Evolutionary conservation across 2,113 vertebrate species (phyloP), one percentile per base, ranked within the genome.

Genomic region (Microcebus lehilahytsara): DNA sequence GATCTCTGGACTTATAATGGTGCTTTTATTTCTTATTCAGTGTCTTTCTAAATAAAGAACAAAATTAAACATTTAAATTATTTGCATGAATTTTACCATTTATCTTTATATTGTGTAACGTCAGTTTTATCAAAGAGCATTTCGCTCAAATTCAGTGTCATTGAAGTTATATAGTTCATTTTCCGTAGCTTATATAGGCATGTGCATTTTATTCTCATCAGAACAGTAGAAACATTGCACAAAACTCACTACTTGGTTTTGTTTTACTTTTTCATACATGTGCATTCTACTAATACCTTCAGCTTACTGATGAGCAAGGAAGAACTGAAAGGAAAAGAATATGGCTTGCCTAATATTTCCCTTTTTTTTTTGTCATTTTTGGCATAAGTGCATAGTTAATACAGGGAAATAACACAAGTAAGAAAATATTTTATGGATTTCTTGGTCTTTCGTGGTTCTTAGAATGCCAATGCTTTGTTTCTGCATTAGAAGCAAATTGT

Each of bases 1-100:
- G 78, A 20, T 64, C 27, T 93, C 46, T 72, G 19, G 20, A 64
- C 2, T 30, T 86, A 34, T 42, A 49, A 53, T 9, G 13, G 6
- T 72, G 17, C 25, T 56, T 85, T 71, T 62, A 66, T 23, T 87
- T 78, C 9, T n/a, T 78, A 30, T 81, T 88, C 85, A 49, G 92
- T 78, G 9, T 58, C 87, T 93, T 95, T 60, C 32, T 77, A 71
- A 85, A n/a, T 25, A 71, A 66, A 96, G 7, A 60, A 75, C 7
- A 93, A 88, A 79, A 87, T 79, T 27, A 77, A 83, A 94, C 75
- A 77, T 20, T 34, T 34, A 64, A 92, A 75, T 92, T 71, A 81
- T 56, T 94, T 80, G 32, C 58, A 81, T n/a, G 19, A 62, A 85
- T 81, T 75, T 92, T 58, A 34, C 30, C 20, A n/a, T 58, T 93